Conservation (phyloP, 2,888 invertebrate genomes). For the Prosapia bicincta region DNA sequence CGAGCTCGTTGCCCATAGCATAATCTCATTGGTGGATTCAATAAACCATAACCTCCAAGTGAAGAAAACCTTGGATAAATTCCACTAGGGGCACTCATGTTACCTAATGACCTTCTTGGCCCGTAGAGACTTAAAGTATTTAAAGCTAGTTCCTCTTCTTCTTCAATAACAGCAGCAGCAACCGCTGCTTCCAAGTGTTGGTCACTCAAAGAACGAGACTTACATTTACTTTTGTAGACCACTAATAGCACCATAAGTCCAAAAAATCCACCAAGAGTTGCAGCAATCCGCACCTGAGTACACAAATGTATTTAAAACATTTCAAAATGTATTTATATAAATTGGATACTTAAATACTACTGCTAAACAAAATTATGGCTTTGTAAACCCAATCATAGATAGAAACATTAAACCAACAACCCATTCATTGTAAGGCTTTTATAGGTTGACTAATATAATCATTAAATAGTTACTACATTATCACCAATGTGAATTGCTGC, state of each 20-base stretch:
- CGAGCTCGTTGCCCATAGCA: constrained; percentile 42
- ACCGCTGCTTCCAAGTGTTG: constrained; percentile 71
- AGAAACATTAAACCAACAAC: no score
- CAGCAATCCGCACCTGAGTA: constrained; percentile 71
- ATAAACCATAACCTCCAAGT: constrained; percentile 59
- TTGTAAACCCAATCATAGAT: no score
- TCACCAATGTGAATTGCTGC: no score
- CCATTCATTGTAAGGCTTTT: no score
- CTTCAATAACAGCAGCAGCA: constrained; percentile 62
- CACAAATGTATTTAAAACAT: no score
- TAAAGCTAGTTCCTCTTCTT: constrained; percentile 55
- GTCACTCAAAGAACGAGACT: constrained; percentile 54
- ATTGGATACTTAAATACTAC: no score
- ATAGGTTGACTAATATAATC: no score
- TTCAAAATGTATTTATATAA: no score
- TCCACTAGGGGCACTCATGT: constrained; percentile 56
- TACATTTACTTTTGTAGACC: constrained; percentile 79
- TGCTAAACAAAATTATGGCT: no score
- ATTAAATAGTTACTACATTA: no score
- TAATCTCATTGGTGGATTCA: constrained; percentile 62
- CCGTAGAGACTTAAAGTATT: constrained; percentile 44
- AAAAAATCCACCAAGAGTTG: constrained; percentile 87
- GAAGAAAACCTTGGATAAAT: constrained; percentile 51
- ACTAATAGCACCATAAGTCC: constrained; percentile 87
- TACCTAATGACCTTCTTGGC: constrained; percentile 63